phyloP scores from a whole-genome alignment of 53 echinoderm and acorn worm species.

The Astropecten irregularis region DNA sequence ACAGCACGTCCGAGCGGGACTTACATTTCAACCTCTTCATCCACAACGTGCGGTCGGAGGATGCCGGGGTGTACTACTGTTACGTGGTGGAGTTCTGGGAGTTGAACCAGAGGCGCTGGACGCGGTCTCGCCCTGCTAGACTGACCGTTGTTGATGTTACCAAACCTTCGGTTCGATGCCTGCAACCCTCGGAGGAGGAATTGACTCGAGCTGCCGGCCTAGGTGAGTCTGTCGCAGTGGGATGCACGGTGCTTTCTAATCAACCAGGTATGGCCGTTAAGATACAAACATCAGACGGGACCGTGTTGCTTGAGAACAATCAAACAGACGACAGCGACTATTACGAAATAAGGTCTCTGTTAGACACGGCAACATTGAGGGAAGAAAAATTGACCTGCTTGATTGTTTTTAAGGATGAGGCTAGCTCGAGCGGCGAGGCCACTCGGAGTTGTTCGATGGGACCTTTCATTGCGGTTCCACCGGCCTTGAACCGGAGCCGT shows the following conservation, averaged over 20 bases:
- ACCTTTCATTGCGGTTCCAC: conserved; percentile 12
- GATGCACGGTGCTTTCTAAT: conserved; percentile 48
- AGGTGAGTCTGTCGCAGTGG: conserved; percentile 12
- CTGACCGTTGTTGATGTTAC: conserved; percentile 41
- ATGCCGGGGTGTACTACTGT: conserved; percentile 68
- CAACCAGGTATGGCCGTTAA: conserved; percentile 20
- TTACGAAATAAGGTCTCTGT: conserved; percentile 4
- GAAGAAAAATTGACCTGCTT: conserved; percentile 18
- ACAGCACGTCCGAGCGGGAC: conserved; percentile 17
- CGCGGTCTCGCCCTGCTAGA: conserved; percentile 53
- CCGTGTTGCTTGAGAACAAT: conserved; percentile 18
- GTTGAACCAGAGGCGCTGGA: conserved; percentile 66
- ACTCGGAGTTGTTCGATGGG: conserved; percentile 47
- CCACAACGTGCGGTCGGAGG: conserved; percentile 47
- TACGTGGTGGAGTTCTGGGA: conserved; percentile 78
- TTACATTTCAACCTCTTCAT: conserved; percentile 66
- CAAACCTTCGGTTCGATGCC: conserved; percentile 14
- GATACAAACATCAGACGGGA: not conserved
- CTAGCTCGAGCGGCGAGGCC: conserved; percentile 1
- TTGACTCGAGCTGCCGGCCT: not conserved
- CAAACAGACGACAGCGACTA: not conserved
- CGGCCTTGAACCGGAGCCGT: conserved; percentile 26
- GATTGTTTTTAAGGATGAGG: conserved; percentile 37
- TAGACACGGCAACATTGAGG: not conserved
- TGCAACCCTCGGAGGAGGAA: conserved; percentile 18